phyloP scores from a whole-genome alignment of 2,888 invertebrate species.

The Gisinianus flammeolus region DNA sequence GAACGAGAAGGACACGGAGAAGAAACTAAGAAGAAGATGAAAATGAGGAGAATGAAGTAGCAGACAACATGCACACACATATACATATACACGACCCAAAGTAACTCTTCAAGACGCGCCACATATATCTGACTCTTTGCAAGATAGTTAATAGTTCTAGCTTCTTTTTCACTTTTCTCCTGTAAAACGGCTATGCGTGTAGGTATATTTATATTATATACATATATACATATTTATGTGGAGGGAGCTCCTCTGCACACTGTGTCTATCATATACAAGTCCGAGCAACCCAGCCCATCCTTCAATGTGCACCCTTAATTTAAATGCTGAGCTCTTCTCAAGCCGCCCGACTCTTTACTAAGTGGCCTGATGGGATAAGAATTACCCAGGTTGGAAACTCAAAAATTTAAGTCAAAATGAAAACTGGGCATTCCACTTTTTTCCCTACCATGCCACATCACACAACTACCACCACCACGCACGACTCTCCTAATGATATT shows the following conservation, averaged over 20 bases:
- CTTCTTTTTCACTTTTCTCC: slow-evolving; percentile 21
- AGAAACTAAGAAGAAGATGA: slow-evolving; percentile 2
- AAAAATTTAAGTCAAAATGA: slow-evolving; percentile 39
- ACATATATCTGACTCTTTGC: not conserved
- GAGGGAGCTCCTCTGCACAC: not conserved
- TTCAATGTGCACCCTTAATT: slow-evolving; percentile 21
- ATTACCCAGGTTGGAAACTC: slow-evolving; percentile 25
- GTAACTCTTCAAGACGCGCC: not conserved
- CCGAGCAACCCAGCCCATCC: slow-evolving; percentile 19
- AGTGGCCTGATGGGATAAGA: slow-evolving; percentile 38
- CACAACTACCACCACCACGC: slow-evolving; percentile 32
- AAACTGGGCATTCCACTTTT: slow-evolving; percentile 39
- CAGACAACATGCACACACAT: slow-evolving; percentile 27
- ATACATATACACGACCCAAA: slow-evolving; percentile 6
- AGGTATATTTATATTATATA: too few relatives aligned
- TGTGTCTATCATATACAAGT: too few relatives aligned
- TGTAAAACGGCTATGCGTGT: not conserved
- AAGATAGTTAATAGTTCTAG: slow-evolving; percentile 31
- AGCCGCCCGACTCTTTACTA: slow-evolving; percentile 31
- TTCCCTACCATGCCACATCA: slow-evolving; percentile 15
- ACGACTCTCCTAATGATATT: slow-evolving; percentile 34
- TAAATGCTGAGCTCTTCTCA: slow-evolving; percentile 34
- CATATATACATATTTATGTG: not conserved
- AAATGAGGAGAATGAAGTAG: slow-evolving; percentile 27
- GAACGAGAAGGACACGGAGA: not conserved